A percentile compares a stretch with the other conserved stretches of the same genome.
These are phyloP conservation scores for Muraenolepis orangiensis DNA, from an alignment of 2,797 vertebrate genomes.

Conservation along the genomic window DNA sequence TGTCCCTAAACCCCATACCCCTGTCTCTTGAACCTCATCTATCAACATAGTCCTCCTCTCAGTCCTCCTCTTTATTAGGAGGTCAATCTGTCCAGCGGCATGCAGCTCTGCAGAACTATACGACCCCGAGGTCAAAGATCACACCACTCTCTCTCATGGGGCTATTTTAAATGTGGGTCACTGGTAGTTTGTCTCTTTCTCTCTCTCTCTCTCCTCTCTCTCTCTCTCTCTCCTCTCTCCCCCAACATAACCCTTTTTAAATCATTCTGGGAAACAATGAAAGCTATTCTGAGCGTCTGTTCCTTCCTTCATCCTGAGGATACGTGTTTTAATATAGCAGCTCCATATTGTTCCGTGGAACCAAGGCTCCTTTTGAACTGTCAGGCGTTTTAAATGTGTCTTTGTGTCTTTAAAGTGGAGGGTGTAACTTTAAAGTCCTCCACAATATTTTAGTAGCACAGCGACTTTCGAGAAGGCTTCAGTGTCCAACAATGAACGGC, in stretches of 20 bases:
- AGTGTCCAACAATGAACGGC: neutral
- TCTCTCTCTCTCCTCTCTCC: conserved; percentile 16
- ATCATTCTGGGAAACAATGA: conserved; percentile 45
- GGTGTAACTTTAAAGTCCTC: neutral
- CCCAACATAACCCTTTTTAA: conserved; percentile 46
- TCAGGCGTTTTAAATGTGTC: neutral
- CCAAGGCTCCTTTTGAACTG: neutral
- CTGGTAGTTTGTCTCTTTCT: conserved; percentile 14
- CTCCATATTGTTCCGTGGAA: conserved; percentile 13
- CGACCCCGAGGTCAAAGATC: neutral
- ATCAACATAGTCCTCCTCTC: neutral
- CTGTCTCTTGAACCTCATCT: neutral
- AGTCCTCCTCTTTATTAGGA: neutral
- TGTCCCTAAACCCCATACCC: neutral
- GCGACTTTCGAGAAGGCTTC: neutral
- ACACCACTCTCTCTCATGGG: neutral
- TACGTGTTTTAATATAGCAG: conserved; percentile 36
- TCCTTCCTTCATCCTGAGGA: conserved; percentile 45
- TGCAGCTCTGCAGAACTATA: neutral
- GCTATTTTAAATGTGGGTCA: neutral
- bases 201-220: conserved; percentile 17
- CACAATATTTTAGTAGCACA: neutral
- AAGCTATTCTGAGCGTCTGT: conserved; percentile 44
- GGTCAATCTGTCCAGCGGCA: neutral
- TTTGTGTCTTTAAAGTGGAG: neutral